Conservation (phyloP, 2,888 invertebrate species). For the Caenorhabditis sp. region DNA sequence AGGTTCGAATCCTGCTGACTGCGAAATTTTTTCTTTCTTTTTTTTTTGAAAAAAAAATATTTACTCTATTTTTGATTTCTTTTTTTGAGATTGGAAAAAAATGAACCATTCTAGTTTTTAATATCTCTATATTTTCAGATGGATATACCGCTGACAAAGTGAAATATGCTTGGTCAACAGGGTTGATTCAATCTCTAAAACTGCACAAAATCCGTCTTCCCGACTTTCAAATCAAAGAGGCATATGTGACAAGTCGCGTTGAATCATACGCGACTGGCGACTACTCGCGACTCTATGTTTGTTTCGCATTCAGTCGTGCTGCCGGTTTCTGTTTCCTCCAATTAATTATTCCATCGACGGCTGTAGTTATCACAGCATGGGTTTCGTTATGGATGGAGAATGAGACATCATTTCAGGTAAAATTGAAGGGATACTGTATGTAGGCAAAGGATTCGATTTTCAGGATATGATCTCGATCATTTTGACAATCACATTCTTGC, state of each 20-base stretch:
- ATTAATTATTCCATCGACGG: slow-evolving; percentile 69
- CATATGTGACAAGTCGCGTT: slow-evolving; percentile 62
- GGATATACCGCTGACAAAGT: slow-evolving; percentile 68
- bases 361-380: slow-evolving; percentile 71
- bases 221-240: slow-evolving; percentile 66
- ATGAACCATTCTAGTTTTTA: no score
- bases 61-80: neutral
- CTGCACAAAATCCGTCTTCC: slow-evolving; percentile 63
- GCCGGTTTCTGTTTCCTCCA: slow-evolving; percentile 70
- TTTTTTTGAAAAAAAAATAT: neutral
- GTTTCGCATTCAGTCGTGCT: slow-evolving; percentile 67
- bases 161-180: slow-evolving; percentile 61
- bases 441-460: no score
- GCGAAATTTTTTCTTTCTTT: slow-evolving; percentile 10
- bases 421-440: neutral
- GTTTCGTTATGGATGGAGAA: slow-evolving; percentile 71
- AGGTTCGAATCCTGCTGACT: slow-evolving; percentile 60
- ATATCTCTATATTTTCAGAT: slow-evolving; percentile 47
- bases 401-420: slow-evolving; percentile 60
- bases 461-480: slow-evolving; percentile 70
- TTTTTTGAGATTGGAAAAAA: no score
- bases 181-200: slow-evolving; percentile 52
- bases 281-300: slow-evolving; percentile 69
- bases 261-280: slow-evolving; percentile 67
- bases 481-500: slow-evolving; percentile 68